Evolutionary conservation across 2,113 vertebrate genomes (phyloP).

Genomic region (Ifrita kowaldi): DNA sequence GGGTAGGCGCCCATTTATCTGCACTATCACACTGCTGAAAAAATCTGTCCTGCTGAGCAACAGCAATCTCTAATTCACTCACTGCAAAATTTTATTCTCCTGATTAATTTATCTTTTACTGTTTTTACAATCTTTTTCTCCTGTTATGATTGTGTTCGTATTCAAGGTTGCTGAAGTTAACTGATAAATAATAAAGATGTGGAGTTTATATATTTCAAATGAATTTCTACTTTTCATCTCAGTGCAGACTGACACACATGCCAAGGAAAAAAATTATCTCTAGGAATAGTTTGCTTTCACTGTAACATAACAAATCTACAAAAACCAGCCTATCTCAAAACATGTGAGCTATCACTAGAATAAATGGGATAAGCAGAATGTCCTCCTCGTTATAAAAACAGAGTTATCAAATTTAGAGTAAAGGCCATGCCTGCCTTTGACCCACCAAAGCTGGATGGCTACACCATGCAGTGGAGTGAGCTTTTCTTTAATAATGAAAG

Average conservation of each 20-base stretch:
- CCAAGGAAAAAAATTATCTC: conserved; percentile 33
- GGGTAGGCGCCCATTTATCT: not conserved
- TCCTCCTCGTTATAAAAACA: conserved; percentile 1
- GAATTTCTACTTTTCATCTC: conserved; percentile 21
- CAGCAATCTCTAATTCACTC: not conserved
- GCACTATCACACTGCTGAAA: not conserved
- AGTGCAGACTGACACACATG: not conserved
- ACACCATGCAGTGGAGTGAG: not conserved
- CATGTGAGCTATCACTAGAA: not conserved
- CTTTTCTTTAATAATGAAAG: not conserved
- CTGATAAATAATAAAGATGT: not conserved
- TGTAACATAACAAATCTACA: not conserved
- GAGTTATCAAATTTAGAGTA: conserved; percentile 15
- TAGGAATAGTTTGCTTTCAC: not conserved
- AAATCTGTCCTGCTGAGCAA: not conserved
- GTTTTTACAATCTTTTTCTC: not conserved
- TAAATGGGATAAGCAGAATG: not conserved
- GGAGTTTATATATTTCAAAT: not conserved
- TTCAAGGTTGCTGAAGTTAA: conserved; percentile 15
- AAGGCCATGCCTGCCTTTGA: not conserved
- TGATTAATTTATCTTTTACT: not conserved
- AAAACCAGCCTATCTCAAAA: not conserved
- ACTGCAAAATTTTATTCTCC: not conserved
- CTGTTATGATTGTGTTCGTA: not conserved
- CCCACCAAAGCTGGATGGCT: not conserved